phyloP scores from a whole-genome alignment of 1,140 invertebrate species.

The Amyelois transitella region DNA sequence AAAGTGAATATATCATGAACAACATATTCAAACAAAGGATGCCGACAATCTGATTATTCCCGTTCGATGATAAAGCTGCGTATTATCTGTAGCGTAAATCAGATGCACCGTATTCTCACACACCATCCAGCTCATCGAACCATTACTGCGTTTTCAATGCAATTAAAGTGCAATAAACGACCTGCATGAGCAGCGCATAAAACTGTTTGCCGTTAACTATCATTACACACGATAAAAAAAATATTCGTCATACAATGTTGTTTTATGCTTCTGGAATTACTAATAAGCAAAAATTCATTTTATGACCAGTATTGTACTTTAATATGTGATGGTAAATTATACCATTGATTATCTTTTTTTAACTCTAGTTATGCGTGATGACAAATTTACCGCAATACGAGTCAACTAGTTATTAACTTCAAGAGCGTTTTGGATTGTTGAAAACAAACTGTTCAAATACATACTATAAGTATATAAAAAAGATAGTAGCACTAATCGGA shows the following conservation, averaged over 20 bases:
- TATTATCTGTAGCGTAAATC: neutral
- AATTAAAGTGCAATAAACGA: constrained; percentile 56
- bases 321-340: neutral
- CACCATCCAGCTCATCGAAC: constrained; percentile 16
- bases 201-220: neutral
- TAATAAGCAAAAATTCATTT: neutral
- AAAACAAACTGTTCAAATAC: too few relatives aligned
- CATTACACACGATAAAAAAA: neutral
- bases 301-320: neutral
- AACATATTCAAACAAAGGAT: neutral
- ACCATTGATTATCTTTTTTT: neutral
- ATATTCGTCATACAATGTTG: neutral
- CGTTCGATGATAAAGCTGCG: neutral
- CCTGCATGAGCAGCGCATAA: constrained; percentile 8
- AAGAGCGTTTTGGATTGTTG: too few relatives aligned
- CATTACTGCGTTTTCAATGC: constrained; percentile 35
- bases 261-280: neutral
- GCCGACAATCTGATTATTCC: neutral
- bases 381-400: too few relatives aligned
- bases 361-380: too few relatives aligned
- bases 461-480: too few relatives aligned
- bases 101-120: neutral
- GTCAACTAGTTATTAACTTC: too few relatives aligned
- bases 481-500: too few relatives aligned
- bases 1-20: too few relatives aligned